Evolutionary conservation across 1,140 invertebrate genomes (phyloP).

Genomic region (Octopus bimaculoides): DNA sequence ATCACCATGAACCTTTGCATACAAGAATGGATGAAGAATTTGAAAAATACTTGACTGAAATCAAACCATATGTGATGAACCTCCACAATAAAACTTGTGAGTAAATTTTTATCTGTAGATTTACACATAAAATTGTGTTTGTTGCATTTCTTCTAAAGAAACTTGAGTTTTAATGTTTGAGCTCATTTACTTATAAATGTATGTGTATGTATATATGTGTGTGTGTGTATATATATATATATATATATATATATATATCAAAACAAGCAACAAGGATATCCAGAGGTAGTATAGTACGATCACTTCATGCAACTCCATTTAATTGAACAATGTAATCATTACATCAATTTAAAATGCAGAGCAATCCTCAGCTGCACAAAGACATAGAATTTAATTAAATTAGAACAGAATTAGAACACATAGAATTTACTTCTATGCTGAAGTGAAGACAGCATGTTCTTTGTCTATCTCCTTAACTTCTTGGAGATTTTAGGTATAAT

Average conservation of each 20-base stretch:
- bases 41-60: constrained; percentile 6
- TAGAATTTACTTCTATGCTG: no score
- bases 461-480: no score
- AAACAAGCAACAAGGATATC: background rate
- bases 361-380: no score
- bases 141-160: background rate
- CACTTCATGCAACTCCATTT: no score
- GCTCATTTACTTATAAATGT: background rate
- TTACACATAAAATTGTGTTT: background rate
- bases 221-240: background rate
- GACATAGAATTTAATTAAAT: no score
- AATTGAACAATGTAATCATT: no score
- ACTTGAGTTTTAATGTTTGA: background rate
- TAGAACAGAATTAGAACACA: no score
- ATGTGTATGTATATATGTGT: background rate
- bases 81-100: background rate
- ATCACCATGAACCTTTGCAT: background rate
- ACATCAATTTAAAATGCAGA: no score
- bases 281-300: background rate
- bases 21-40: constrained; percentile 8
- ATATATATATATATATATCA: background rate
- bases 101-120: background rate
- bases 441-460: no score
- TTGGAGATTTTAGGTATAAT: no score
- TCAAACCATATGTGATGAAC: background rate